phyloP scores from a whole-genome alignment of 2,888 invertebrate species.

The Volucella inflata region DNA sequence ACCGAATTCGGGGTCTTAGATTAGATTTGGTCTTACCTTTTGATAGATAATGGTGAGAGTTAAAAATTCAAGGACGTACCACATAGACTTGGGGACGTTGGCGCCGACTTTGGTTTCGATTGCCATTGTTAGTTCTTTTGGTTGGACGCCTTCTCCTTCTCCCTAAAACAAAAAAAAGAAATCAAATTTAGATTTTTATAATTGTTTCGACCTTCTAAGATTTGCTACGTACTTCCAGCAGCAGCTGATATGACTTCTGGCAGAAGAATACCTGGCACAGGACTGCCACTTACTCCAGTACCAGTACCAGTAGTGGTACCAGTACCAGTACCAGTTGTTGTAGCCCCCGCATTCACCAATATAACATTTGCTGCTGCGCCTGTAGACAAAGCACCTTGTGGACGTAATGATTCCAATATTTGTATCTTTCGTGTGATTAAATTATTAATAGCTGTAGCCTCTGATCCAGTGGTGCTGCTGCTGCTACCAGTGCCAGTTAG shows the following conservation, averaged over 20 bases:
- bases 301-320: background rate
- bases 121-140: constrained; percentile 26
- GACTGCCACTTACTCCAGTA: no score
- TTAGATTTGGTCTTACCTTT: background rate
- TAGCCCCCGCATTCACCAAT: constrained; percentile 21
- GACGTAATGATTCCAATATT: constrained; percentile 41
- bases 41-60: background rate
- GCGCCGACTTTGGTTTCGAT: constrained; percentile 3
- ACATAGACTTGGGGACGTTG: constrained; percentile 16
- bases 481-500: constrained; percentile 1
- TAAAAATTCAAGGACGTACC: constrained; percentile 17
- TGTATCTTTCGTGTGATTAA: constrained; percentile 36
- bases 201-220: background rate
- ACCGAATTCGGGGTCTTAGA: background rate
- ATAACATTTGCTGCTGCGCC: constrained; percentile 31
- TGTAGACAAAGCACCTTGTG: background rate
- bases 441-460: constrained; percentile 34
- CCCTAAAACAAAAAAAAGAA: background rate
- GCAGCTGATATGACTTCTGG: background rate
- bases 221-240: background rate
- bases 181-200: background rate
- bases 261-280: background rate
- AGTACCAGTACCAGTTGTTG: background rate
- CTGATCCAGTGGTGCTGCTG: constrained; percentile 1
- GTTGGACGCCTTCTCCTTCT: background rate